Evolutionary conservation across 2,888 invertebrate species (phyloP), one percentile per base, ranked within the genome.

Genomic region (Nymphalis c-album): DNA sequence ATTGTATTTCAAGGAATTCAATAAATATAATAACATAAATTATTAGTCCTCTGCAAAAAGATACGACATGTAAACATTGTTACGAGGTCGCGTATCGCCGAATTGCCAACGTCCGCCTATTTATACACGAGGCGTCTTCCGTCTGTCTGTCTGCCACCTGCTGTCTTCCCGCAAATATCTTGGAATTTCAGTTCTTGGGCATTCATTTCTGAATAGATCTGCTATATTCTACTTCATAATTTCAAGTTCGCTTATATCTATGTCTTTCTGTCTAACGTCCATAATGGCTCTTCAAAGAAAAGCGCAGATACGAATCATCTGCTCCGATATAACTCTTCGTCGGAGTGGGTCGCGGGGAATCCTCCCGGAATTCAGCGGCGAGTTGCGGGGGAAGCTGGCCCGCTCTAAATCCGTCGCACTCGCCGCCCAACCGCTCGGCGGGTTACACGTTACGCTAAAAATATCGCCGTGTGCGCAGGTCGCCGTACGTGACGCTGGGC

Each of bases 401-500:
- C 83, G 83, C 86, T 86, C 90, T 91, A 91, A 89, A 88, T 91
- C 85, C 79, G 90, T 86, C 88, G 82, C 91, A 90, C 86, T 90
- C 85, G 89, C 85, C 85, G 87, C 81, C 85, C 82, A 86, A 84
- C 85, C 84, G 82, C 83, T 80, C 82, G 85, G 85, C 85, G 87
- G 81, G 85, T 80, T 79, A 84, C 87, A 85, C 85, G 76, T 75
- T 67, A 79, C 79, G 79, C 81, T 83, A 85, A 82, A 80, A 79
- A 84, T 83, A 85, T 73, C 79, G 77, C 74, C 80, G 80, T 81
- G 80, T 84, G 80, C 85, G 86, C 90, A 91, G 91, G 90, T 90
- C 91, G 72, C 89, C 90, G 85, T 94, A 94, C 90, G 94, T 94
- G 88, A 94, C 94, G 83, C 93, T 95, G 87, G 95, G 95, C 80